Conservation (phyloP, 1,140 invertebrate genomes). For the Drosophila bocki region DNA sequence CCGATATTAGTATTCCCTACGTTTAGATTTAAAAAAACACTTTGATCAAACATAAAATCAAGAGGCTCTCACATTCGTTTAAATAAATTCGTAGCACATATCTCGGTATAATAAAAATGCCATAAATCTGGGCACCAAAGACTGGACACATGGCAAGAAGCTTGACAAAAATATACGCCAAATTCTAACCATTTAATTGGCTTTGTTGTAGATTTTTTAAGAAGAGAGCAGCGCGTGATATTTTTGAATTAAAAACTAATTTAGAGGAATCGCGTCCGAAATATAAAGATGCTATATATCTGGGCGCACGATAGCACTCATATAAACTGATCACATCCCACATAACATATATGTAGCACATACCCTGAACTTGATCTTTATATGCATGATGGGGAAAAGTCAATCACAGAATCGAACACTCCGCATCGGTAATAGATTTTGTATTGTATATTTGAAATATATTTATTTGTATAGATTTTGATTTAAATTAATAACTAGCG, state of each 20-base stretch:
- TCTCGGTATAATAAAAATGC: constrained; percentile 56
- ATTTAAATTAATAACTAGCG: constrained; percentile 78
- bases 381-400: background rate
- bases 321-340: constrained; percentile 16
- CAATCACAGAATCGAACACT: background rate
- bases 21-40: background rate
- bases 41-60: constrained; percentile 9
- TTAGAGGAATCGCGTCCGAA: constrained; percentile 18
- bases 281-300: constrained; percentile 9
- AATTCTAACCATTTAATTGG: constrained; percentile 39
- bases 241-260: constrained; percentile 35
- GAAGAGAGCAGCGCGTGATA: constrained; percentile 10
- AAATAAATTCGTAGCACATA: constrained; percentile 66
- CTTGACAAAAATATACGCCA: constrained; percentile 12
- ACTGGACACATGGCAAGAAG: constrained; percentile 33
- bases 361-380: constrained; percentile 21
- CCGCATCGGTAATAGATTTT: constrained; percentile 40
- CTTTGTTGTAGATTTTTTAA: constrained; percentile 15
- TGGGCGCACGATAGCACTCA: background rate
- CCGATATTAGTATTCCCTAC: constrained; percentile 5
- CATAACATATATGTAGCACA: background rate
- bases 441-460: constrained; percentile 78
- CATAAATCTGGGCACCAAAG: constrained; percentile 57
- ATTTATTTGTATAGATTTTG: constrained; percentile 69
- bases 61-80: constrained; percentile 22